Base-by-base conservation (phyloP, 2,888 invertebrate species). In the Plemyria rubiginata region DNA sequence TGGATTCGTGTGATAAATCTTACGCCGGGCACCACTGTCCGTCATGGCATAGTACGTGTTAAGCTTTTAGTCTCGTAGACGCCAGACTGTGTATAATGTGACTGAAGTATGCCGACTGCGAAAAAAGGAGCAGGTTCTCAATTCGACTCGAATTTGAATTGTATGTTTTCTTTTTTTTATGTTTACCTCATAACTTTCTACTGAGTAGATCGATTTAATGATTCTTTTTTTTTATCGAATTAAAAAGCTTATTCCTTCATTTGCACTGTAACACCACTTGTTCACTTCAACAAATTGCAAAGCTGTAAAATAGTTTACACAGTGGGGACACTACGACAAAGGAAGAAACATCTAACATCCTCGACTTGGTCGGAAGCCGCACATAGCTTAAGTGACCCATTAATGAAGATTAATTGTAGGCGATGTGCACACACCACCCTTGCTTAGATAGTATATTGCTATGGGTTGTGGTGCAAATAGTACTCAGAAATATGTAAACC, bases 401-500 rank as follows among this genome's bases (percentile, higher is more conserved):
- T 90, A 90, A 90, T 90, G 88, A 90, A 89, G 91, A 91, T 91
- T 89, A 90, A 91, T 88, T 84, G 87, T 82, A 79, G 79, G 81
- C 80, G 80, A 77, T 78, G 81, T 79, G 76, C 80, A 81, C 77
- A 80, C 80, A 74, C 71, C 70, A 65, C 66, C 68, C 66, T 69
- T 68, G 70, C 65, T 46, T 54, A 16, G 51, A 59, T 51, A 16
- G 57, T 65, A 59, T 59, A 49, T 41, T 46, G 32, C 52, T 45
- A 7, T 59, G 49, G 13, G 49, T 50, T 54, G 66, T 61, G 55
- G 60, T 50, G 22, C 57, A 11, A 29, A 29, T 38, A 38, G 22
- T 32, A 5, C 9, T 38, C 36, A 2, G 11, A 8, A 38, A 32
- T 32, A 32, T 32, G 32, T 22, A 22, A 22, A 38, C 36, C 11